phyloP scores from a whole-genome alignment of 1,140 invertebrate genomes.

The Leptonema lineaticorne region DNA sequence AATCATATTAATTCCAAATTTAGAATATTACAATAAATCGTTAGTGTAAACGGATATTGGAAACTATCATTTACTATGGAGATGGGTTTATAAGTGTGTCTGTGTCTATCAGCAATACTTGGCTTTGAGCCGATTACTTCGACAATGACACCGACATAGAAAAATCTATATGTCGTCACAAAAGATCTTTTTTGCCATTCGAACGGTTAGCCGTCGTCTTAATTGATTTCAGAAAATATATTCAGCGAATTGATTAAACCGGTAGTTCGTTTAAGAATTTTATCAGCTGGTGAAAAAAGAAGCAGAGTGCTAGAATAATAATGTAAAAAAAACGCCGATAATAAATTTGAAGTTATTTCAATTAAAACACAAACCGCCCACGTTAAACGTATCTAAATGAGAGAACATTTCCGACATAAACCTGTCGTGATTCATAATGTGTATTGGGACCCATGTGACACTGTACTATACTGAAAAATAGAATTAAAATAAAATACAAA shows the following conservation, averaged over 20 bases:
- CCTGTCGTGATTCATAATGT: constrained; percentile 5
- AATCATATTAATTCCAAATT: no score
- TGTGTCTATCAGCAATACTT: not conserved
- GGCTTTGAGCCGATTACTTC: not conserved
- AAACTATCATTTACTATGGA: no score
- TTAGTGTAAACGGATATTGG: no score
- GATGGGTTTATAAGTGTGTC: no score
- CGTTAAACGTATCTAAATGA: not conserved
- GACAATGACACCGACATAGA: no score
- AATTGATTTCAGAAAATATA: constrained; percentile 4
- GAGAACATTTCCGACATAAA: constrained; percentile 10
- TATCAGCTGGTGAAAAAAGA: not conserved
- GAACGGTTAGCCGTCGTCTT: not conserved
- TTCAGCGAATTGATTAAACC: not conserved
- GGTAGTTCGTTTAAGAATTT: no score
- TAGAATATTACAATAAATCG: no score
- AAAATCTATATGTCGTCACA: no score
- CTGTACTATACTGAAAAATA: not conserved
- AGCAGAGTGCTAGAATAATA: not conserved
- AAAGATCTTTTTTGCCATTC: no score
- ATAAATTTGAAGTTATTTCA: constrained; percentile 15
- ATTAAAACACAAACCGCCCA: constrained; percentile 19
- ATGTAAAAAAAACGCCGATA: not conserved
- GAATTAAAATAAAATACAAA: not conserved
- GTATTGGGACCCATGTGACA: not conserved